Evolutionary conservation across 2,888 invertebrate genomes (phyloP), one percentile per base, ranked within the genome.

Genomic region (Apamea sordens): DNA sequence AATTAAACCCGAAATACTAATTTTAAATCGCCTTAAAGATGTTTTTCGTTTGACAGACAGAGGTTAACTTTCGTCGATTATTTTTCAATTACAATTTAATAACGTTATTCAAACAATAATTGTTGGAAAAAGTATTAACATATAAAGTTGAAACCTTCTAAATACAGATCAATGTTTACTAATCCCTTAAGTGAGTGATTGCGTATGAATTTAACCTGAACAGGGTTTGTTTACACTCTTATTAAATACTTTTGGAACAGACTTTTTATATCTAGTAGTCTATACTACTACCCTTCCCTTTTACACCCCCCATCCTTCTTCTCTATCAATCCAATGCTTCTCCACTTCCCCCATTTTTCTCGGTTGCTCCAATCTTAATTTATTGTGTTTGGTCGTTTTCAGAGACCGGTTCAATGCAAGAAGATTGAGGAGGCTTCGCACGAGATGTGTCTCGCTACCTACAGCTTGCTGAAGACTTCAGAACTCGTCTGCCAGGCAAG

Each of bases 401-500:
- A 96, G 95, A 92, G 93, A 76, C 91, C 91, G 0, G 87, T 92
- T 0, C 92, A 93, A 70, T 89, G 88, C 71, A 90, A 92, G 77
- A 91, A 85, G 76, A 92, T 95, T 56, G 95, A 96, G 21, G 94
- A 95, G 56, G 93, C 93, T 0, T 88, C 92, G 0, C 91, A 93
- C 21, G 93, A 94, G 76, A 92, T 95, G 93, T 91, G 92, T 5
- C 90, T 93, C 53, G 91, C 93, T 2, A 95, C 95, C 0, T 95
- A 94, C 86, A 92, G 90, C 68, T 80, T 95, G 0, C 82, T 96
- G 32, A 93, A 93, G 79, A 92, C 92, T 0, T 91, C 95, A 0
- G 95, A 96, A 73, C 81, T 89, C 11, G 89, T 92, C 3, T 90
- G 90, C 67, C 90, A 92, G 71, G 76, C 67, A 21, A 64, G 32